phyloP scores from a whole-genome alignment of 2,888 invertebrate species.

The Sesamia inferens region DNA sequence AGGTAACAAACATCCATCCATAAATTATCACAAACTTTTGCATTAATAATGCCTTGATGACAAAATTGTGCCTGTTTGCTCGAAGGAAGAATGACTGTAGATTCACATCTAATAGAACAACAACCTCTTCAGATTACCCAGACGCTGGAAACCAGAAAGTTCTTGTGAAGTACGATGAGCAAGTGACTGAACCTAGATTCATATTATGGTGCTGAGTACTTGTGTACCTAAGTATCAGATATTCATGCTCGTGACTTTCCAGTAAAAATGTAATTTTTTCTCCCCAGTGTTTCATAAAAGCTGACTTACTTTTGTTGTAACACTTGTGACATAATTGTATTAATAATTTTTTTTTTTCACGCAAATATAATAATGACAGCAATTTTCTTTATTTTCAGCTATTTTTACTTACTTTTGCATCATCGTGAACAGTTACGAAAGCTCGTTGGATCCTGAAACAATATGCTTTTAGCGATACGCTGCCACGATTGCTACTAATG shows the following conservation, averaged over 20 bases:
- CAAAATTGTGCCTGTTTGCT: too few species aligned
- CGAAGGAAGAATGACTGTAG: not conserved
- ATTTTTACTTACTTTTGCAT: conserved; percentile 53
- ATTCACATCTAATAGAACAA: not conserved
- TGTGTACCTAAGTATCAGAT: not conserved
- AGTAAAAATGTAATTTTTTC: not conserved
- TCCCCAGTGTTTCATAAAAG: not conserved
- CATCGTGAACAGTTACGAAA: conserved; percentile 42
- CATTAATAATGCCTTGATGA: too few species aligned
- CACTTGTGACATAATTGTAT: not conserved
- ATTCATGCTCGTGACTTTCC: not conserved
- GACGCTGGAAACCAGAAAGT: not conserved
- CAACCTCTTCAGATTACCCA: too few species aligned
- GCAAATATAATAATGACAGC: not conserved
- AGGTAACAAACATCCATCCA: too few species aligned
- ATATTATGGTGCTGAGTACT: not conserved
- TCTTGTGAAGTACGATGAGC: not conserved
- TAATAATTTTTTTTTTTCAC: not conserved
- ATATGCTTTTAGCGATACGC: conserved; percentile 5
- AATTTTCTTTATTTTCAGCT: conserved; percentile 46
- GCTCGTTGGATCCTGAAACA: conserved; percentile 24
- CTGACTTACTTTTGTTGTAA: not conserved
- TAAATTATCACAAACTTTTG: too few species aligned
- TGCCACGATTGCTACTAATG: not conserved
- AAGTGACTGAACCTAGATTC: not conserved